Evolutionary conservation across 1,140 invertebrate species (phyloP).

Genomic region (Cherax destructor): DNA sequence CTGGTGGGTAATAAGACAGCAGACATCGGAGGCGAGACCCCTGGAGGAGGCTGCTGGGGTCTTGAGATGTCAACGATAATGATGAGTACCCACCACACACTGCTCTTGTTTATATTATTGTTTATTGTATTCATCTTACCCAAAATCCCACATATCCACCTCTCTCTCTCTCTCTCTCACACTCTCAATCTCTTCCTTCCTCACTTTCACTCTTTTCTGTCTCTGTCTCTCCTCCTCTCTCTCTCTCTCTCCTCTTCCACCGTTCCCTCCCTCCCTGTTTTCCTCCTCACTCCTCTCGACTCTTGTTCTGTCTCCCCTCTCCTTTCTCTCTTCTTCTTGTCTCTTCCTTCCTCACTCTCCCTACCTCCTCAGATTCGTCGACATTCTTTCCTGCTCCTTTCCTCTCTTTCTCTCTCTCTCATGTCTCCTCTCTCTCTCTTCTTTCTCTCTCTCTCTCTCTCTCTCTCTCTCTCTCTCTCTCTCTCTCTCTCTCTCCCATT

Average conservation of each 20-base stretch:
- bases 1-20: too few species aligned
- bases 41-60: too few species aligned
- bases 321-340: background rate
- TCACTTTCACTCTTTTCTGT: background rate
- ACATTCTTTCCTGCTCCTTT: too few species aligned
- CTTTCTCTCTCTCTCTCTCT: background rate
- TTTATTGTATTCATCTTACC: too few species aligned
- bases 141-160: background rate
- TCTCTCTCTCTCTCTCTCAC: background rate
- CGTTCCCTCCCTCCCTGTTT: background rate
- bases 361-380: background rate
- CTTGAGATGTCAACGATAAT: too few species aligned
- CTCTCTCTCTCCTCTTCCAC: background rate
- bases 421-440: background rate
- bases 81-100: too few species aligned
- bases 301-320: background rate
- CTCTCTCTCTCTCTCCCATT: too few species aligned
- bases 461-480: too few species aligned
- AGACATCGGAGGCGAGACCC: too few species aligned
- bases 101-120: too few species aligned
- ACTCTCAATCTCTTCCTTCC: background rate
- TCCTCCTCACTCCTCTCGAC: slow-evolving; percentile 20
- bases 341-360: slow-evolving; percentile 1
- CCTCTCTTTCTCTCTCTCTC: background rate
- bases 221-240: background rate